Conservation (phyloP, 2,797 vertebrate species). For the Apogon talboti region DNA sequence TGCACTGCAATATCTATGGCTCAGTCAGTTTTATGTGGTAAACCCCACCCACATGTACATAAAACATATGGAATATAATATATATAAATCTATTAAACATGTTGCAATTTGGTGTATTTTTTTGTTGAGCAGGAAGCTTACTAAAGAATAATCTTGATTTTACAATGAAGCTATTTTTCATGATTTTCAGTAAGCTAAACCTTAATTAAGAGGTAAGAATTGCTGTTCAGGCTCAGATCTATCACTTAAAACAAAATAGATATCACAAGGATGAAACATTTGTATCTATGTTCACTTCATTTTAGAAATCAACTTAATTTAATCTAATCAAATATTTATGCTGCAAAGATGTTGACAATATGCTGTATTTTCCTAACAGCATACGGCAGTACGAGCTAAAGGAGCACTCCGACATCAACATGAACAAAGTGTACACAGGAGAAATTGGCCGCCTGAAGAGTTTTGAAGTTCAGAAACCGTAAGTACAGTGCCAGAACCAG, state of each 20-base stretch:
- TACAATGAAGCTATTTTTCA: no score
- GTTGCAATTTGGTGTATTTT: neutral
- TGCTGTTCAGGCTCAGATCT: neutral
- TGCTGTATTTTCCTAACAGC: conserved; percentile 69
- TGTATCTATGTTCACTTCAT: no score
- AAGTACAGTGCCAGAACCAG: conserved; percentile 71
- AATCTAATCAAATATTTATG: neutral
- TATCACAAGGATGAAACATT: no score
- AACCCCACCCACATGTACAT: neutral
- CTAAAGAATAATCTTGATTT: no score
- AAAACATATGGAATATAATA: no score
- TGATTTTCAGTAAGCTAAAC: no score
- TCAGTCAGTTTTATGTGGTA: neutral
- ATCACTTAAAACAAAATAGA: no score
- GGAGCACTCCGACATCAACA: conserved; percentile 87
- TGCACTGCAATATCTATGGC: no score
- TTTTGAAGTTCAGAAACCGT: conserved; percentile 98
- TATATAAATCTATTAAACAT: neutral
- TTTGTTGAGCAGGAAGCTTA: no score
- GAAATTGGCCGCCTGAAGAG: conserved; percentile 96
- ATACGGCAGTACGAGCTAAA: conserved; percentile 97
- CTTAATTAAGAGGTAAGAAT: no score
- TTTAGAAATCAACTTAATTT: neutral
- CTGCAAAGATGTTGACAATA: conserved; percentile 6
- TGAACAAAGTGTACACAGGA: conserved; percentile 91